Conservation (phyloP, 2,797 vertebrate species). For the Mastacembelus armatus region DNA sequence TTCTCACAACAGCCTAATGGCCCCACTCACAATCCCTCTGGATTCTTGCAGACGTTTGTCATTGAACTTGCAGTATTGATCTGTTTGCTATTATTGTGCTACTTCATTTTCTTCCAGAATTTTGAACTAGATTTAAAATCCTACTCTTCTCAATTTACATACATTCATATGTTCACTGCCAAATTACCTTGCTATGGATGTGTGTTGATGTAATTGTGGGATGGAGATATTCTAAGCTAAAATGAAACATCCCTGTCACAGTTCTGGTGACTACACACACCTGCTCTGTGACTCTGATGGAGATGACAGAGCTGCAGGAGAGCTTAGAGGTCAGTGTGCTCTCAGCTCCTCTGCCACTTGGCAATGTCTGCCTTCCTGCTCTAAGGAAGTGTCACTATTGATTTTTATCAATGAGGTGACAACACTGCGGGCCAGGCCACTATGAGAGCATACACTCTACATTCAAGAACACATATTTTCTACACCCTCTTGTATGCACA, state of each 20-base stretch:
- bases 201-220: slow-evolving; percentile 26
- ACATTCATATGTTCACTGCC: neutral
- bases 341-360: slow-evolving; percentile 56
- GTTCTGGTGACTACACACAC: slow-evolving; percentile 58
- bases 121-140: slow-evolving; percentile 27
- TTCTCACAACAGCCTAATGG: slow-evolving; percentile 64
- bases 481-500: neutral
- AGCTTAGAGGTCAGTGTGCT: slow-evolving; percentile 61
- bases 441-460: slow-evolving; percentile 27
- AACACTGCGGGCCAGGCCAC: slow-evolving; percentile 44
- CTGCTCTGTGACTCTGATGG: slow-evolving; percentile 70
- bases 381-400: slow-evolving; percentile 74
- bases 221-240: slow-evolving; percentile 15
- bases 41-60: slow-evolving; percentile 42
- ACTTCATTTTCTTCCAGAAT: slow-evolving; percentile 9
- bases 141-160: slow-evolving; percentile 6
- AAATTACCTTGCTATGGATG: neutral
- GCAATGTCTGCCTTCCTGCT: slow-evolving; percentile 64
- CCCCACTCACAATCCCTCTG: slow-evolving; percentile 46
- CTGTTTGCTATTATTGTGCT: slow-evolving; percentile 17
- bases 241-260: slow-evolving; percentile 38
- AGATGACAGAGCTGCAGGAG: slow-evolving; percentile 68
- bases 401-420: slow-evolving; percentile 70
- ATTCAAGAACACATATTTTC: slow-evolving; percentile 29
- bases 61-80: slow-evolving; percentile 62